Conservation (phyloP, 2,797 vertebrate genomes). For the Trachops cirrhosus region DNA sequence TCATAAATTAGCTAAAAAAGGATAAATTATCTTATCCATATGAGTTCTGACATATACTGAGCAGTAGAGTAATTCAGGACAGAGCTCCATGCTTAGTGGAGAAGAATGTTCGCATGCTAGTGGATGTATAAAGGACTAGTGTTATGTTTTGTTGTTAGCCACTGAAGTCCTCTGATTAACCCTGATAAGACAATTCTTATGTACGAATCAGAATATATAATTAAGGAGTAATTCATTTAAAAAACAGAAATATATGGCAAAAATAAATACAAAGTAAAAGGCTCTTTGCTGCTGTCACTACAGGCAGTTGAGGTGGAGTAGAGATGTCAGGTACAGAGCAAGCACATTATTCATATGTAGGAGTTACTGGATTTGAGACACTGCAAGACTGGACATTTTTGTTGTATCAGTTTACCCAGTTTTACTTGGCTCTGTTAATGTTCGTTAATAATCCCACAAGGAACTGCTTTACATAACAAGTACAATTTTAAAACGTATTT, state of each 20-base stretch:
- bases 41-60: background rate
- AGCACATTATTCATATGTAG: background rate
- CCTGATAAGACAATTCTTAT: background rate
- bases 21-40: background rate
- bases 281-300: background rate
- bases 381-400: background rate
- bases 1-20: background rate
- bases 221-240: background rate
- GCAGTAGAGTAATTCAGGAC: background rate
- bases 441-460: background rate
- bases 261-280: conserved; percentile 6
- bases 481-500: background rate
- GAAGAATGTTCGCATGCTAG: background rate
- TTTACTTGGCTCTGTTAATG: background rate
- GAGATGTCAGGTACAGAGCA: background rate
- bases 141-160: background rate
- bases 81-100: background rate
- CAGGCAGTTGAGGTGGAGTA: background rate
- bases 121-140: background rate
- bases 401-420: background rate
- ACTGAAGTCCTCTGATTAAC: background rate
- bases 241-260: conserved; percentile 22
- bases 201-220: conserved; percentile 4
- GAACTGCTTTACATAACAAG: background rate
- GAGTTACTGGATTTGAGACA: background rate